Conservation (phyloP, 2,113 vertebrate species). For the Daphoenositta chrysoptera region DNA sequence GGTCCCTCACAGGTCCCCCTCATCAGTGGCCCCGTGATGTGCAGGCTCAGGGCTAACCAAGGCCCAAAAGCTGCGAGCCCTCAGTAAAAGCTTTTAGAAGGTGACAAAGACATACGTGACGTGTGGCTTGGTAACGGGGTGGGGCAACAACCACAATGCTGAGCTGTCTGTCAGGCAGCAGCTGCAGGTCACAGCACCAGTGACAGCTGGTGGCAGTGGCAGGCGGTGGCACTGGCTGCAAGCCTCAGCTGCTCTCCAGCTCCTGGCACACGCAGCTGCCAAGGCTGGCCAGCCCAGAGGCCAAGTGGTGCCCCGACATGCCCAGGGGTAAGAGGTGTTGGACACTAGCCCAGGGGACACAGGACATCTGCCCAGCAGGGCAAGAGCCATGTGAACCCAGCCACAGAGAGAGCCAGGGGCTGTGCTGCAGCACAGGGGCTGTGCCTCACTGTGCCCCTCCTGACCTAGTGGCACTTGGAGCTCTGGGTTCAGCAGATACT, state of each 20-base stretch:
- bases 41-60: not conserved
- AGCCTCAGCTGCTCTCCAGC: not conserved
- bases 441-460: not conserved
- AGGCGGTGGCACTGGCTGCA: accelerated
- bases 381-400: not conserved
- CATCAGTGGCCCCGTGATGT: not conserved
- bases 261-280: not conserved
- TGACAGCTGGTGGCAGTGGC: accelerated
- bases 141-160: not conserved
- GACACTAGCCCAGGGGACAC: not conserved
- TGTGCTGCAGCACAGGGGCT: accelerated
- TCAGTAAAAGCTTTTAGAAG: not conserved
- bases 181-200: not conserved
- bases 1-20: not conserved
- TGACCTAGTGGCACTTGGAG: not conserved
- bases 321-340: not conserved
- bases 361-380: not conserved
- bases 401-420: not conserved
- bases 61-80: accelerated
- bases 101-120: accelerated
- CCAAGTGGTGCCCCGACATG: not conserved
- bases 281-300: not conserved
- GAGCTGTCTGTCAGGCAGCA: not conserved
- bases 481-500: not conserved
- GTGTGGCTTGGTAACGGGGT: accelerated